These are phyloP conservation scores for Daubentonia madagascariensis DNA, from an alignment of 2,113 vertebrate genomes.

Conservation along the genomic window DNA sequence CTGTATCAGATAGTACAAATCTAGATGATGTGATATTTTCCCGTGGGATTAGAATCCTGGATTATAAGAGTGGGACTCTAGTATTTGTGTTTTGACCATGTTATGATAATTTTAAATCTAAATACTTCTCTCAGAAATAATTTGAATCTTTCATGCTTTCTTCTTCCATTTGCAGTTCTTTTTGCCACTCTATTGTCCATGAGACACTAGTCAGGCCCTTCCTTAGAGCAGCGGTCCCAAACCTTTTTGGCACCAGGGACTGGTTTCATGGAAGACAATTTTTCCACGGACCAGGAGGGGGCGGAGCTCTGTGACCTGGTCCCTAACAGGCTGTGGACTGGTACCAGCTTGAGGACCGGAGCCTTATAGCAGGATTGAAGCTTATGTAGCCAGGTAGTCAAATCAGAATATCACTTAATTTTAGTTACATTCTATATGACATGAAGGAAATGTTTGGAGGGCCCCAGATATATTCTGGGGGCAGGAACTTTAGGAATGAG, in stretches of 20 bases:
- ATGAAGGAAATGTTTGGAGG: background rate
- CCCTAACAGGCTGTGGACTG: too few species aligned
- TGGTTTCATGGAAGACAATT: too few species aligned
- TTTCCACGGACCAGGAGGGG: too few species aligned
- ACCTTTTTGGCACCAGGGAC: too few species aligned
- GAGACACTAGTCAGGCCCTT: background rate
- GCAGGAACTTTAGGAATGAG: background rate
- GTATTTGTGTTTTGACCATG: background rate
- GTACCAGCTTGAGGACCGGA: too few species aligned
- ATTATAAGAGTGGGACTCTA: background rate
- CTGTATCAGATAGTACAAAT: background rate
- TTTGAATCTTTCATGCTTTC: slow-evolving; percentile 24
- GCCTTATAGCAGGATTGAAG: background rate
- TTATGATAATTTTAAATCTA: background rate
- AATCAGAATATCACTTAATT: background rate
- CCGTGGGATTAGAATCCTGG: background rate
- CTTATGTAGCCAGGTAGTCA: background rate
- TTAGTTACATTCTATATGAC: background rate
- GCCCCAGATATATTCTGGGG: background rate
- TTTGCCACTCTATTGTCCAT: background rate
- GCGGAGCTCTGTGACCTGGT: too few species aligned
- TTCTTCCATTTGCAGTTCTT: background rate
- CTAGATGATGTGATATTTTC: background rate
- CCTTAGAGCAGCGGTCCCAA: background rate
- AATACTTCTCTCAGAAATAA: background rate